phyloP scores from a whole-genome alignment of 23 tunicate genomes.

The Halocynthia aurantium region DNA sequence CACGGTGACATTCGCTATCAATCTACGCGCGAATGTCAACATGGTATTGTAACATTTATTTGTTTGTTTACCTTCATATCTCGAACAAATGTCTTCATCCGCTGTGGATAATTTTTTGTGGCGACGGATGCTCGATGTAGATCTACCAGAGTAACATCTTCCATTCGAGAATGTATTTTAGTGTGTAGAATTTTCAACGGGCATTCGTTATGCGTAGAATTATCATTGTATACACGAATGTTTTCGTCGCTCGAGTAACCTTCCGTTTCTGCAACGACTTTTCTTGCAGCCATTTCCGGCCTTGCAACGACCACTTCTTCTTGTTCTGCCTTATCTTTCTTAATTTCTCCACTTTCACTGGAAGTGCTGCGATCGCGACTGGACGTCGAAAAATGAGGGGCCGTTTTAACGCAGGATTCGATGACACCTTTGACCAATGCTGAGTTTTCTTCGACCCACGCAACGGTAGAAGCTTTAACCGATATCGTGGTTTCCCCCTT shows the following conservation, averaged over 20 bases:
- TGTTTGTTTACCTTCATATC: slow-evolving; percentile 19
- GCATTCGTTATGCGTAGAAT: not conserved
- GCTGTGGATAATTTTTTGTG: slow-evolving; percentile 30
- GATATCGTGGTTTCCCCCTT: no score
- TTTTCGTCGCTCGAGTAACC: not conserved
- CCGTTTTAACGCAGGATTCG: not conserved
- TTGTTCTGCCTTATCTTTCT: not conserved
- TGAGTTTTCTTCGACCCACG: not conserved
- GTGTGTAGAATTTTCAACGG: slow-evolving; percentile 16
- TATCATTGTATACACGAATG: not conserved
- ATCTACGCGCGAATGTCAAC: no score
- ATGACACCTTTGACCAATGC: not conserved
- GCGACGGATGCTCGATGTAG: slow-evolving; percentile 32
- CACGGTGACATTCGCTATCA: no score
- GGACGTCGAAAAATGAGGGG: no score
- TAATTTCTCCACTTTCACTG: not conserved
- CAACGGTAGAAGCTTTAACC: no score
- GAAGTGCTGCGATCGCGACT: no score
- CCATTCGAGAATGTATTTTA: slow-evolving; percentile 2
- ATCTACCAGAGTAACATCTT: slow-evolving; percentile 23
- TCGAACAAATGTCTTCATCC: slow-evolving; percentile 22
- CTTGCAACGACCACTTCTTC: not conserved
- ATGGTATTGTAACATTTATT: not conserved
- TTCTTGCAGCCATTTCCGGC: not conserved
- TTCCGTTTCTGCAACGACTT: not conserved